Percentiles rank a stretch among this genome's conserved stretches.
Evolutionary conservation across 2,888 invertebrate species (phyloP).

Genomic region (Drosophila hamatofila): DNA sequence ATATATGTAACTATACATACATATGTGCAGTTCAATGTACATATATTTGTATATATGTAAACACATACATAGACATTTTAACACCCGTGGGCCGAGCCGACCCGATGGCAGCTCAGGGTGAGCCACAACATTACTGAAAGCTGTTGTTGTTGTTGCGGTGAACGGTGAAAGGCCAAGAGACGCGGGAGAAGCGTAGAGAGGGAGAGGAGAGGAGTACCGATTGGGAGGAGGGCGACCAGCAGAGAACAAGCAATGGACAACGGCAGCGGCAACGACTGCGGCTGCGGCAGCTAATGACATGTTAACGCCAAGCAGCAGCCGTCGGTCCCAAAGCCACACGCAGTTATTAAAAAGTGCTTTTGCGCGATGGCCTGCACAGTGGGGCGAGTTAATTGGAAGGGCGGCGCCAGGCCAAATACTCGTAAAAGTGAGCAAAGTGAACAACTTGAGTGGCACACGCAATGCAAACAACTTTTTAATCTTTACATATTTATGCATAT

Average conservation of each 20-base stretch:
- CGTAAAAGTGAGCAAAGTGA: conserved; percentile 21
- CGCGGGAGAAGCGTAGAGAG: conserved; percentile 18
- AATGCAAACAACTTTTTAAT: conserved; percentile 5
- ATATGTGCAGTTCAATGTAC: conserved; percentile 15
- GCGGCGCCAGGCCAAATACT: conserved; percentile 17
- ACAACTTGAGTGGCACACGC: conserved; percentile 14
- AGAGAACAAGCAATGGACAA: conserved; percentile 36
- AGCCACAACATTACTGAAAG: conserved; percentile 75
- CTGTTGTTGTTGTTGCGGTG: conserved; percentile 61
- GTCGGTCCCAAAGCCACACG: conserved; percentile 59
- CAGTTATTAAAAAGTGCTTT: conserved; percentile 79
- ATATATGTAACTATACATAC: conserved; percentile 1
- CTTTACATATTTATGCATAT: not conserved
- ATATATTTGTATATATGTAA: conserved; percentile 10
- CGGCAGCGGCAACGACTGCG: conserved; percentile 1
- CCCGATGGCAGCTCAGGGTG: conserved; percentile 78
- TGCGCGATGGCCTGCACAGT: conserved; percentile 64
- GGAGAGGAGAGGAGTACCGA: conserved; percentile 12
- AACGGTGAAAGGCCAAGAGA: conserved; percentile 68
- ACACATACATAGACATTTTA: conserved; percentile 42
- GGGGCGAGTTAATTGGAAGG: conserved; percentile 50
- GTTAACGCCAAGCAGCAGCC: conserved; percentile 68
- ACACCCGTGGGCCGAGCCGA: conserved; percentile 71
- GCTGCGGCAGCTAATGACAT: conserved; percentile 72
- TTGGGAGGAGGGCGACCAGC: conserved; percentile 21